Evolutionary conservation across 2,888 invertebrate species (phyloP).

Genomic region (Crossocerus cetratus): DNA sequence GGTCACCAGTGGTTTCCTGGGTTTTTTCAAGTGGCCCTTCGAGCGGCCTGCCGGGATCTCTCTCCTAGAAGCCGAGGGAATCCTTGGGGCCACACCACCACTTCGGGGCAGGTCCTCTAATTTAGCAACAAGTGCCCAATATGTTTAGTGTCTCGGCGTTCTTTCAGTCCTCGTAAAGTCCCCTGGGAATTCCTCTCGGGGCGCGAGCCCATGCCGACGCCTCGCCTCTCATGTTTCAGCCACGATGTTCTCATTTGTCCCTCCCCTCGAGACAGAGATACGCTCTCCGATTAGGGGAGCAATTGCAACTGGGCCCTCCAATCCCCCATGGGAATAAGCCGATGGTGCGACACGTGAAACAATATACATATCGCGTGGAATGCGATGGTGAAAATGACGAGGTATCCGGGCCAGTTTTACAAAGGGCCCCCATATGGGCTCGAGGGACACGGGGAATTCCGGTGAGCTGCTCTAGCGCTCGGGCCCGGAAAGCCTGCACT

Average conservation of each 20-base stretch:
- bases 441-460: slow-evolving; percentile 14
- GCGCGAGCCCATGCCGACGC: too few species aligned
- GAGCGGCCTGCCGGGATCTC: not conserved
- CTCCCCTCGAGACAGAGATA: too few species aligned
- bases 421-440: not conserved
- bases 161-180: slow-evolving; percentile 1
- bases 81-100: slow-evolving; percentile 7
- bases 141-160: not conserved
- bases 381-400: too few species aligned
- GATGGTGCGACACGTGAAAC: too few species aligned
- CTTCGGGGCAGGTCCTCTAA: slow-evolving; percentile 3
- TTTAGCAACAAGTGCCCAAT: slow-evolving; percentile 14
- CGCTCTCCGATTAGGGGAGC: too few species aligned
- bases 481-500: not conserved
- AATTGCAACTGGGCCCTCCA: too few species aligned
- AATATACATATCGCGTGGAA: too few species aligned
- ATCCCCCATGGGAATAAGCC: too few species aligned
- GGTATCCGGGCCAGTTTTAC: not conserved
- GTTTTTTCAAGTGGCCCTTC: slow-evolving; percentile 5
- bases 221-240: not conserved
- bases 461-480: slow-evolving; percentile 5
- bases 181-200: not conserved
- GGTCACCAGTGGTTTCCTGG: slow-evolving; percentile 12
- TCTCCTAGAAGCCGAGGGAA: not conserved
- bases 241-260: too few species aligned